Evolutionary conservation across 2,797 vertebrate genomes (phyloP).

Genomic region (Tauraco hartlaubi): DNA sequence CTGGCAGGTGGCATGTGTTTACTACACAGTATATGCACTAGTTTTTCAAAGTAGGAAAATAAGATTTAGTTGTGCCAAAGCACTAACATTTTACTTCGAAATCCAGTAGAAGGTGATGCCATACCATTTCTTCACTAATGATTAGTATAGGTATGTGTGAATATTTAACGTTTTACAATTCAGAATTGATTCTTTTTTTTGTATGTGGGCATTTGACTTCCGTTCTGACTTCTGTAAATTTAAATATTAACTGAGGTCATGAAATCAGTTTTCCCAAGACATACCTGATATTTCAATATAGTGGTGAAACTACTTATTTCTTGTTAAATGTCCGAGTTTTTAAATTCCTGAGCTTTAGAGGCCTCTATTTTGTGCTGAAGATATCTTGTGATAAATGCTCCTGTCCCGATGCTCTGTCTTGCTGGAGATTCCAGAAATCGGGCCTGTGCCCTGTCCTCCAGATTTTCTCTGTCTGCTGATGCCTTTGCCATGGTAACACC

Average conservation of each 20-base stretch:
- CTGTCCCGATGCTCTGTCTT: background rate
- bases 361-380: background rate
- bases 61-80: background rate
- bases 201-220: background rate
- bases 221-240: background rate
- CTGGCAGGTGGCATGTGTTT: background rate
- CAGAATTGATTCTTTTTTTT: background rate
- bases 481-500: rapidly evolving
- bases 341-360: background rate
- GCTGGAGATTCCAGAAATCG: background rate
- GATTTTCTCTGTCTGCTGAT: background rate
- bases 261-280: background rate
- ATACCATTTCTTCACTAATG: background rate
- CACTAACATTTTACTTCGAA: background rate
- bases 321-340: background rate
- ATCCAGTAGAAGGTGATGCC: background rate
- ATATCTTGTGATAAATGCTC: background rate
- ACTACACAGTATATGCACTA: background rate
- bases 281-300: background rate
- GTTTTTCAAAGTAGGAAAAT: background rate
- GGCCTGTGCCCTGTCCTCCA: background rate
- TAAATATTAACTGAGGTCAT: background rate
- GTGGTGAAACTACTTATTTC: background rate
- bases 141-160: background rate
- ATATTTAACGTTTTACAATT: background rate